These are phyloP conservation scores for Nomada flava DNA, from an alignment of 2,888 invertebrate genomes.

Conservation along the genomic window DNA sequence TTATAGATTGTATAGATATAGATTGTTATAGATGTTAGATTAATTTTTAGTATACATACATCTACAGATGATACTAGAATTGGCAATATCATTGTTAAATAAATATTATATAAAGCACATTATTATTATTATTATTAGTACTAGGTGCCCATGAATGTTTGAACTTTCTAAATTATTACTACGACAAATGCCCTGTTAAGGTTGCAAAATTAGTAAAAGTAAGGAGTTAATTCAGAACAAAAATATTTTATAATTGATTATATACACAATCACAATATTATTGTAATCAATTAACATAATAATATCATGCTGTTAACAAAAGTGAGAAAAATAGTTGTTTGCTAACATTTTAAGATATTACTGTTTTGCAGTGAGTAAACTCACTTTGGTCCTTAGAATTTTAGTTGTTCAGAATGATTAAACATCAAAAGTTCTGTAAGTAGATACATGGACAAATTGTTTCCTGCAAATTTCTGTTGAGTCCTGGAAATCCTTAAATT, in stretches of 20 bases:
- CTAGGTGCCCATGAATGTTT: not conserved
- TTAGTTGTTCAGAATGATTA: too few species aligned
- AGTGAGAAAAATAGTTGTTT: too few species aligned
- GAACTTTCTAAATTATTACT: not conserved
- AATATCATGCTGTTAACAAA: too few species aligned
- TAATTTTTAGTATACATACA: not conserved
- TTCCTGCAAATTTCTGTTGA: not conserved
- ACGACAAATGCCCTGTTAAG: not conserved
- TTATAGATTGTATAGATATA: not conserved
- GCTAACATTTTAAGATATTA: too few species aligned
- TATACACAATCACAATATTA: too few species aligned
- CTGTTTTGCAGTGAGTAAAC: too few species aligned
- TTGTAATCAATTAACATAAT: too few species aligned
- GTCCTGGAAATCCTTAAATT: not conserved
- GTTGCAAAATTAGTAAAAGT: too few species aligned
- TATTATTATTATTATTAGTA: conserved; percentile 1
- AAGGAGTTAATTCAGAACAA: too few species aligned
- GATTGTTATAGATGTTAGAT: not conserved
- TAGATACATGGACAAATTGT: not conserved
- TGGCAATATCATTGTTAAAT: not conserved
- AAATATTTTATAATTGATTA: too few species aligned
- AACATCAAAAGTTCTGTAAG: too few species aligned
- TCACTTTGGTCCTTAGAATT: too few species aligned
- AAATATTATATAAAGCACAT: conserved; percentile 1
- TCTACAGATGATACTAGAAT: not conserved